Evolutionary conservation across 2,888 invertebrate species (phyloP), one percentile per base, ranked within the genome.

Genomic region (Ennomos quercinarius): DNA sequence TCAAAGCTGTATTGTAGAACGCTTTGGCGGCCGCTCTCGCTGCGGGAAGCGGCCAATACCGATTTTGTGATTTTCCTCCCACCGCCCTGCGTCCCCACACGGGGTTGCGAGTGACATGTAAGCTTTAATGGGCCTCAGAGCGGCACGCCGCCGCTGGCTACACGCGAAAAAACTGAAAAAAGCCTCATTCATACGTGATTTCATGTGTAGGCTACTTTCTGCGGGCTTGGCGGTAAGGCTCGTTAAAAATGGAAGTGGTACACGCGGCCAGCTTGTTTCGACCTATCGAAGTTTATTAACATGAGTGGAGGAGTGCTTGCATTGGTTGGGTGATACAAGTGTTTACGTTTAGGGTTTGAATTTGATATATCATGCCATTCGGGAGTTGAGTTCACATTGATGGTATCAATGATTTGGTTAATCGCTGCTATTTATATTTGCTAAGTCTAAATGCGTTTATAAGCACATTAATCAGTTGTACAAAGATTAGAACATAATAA

Each of bases 181-280:
- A 86, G 83, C 82, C 87, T 89, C 90, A 90, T 91, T 90, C 90
- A 90, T 90, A 91, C 88, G 92, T 91, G 91, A 92, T 92, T 92
- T 88, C 87, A 87, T 89, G 91, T 89, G 88, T 89, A 89, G 89
- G 91, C 87, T 91, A 89, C 90, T 91, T 91, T 89, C 87, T 86
- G 89, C 80, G 89, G 91, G 89, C 83, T 79, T 78, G 80, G 87
- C 79, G 91, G 86, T 81, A 86, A 76, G 81, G 78, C 86, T 91
- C 89, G 91, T 92, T 91, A 91, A 91, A 91, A 91, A 92, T 92
- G 90, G 87, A 91, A 81, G 84, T 75, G 72, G 76, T 81, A 89
- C 88, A 87, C 78, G 84, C 77, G 76, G 72, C 78, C 76, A 75
- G 90, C 88, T 89, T 88, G 90, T 91, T 91, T 91, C 78, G 89